phyloP scores from a whole-genome alignment of 2,797 vertebrate species.

The Hippoglossus hippoglossus region DNA sequence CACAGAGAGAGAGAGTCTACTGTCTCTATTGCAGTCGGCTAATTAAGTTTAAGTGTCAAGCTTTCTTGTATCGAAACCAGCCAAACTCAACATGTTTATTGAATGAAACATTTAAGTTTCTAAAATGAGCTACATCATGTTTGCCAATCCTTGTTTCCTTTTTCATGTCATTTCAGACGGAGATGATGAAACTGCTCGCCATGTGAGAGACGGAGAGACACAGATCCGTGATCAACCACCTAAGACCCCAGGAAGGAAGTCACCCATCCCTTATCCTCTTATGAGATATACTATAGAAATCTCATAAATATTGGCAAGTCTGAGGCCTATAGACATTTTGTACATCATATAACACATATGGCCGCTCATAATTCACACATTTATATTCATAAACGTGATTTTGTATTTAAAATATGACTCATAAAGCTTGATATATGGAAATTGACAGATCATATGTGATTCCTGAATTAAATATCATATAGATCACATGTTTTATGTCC shows the following conservation, averaged over 20 bases:
- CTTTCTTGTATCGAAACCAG: constrained; percentile 14
- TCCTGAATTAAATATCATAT: constrained; percentile 85
- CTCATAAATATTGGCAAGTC: constrained; percentile 80
- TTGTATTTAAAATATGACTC: constrained; percentile 87
- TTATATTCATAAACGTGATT: constrained; percentile 85
- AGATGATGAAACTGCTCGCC: constrained; percentile 45
- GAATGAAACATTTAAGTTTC: too few relatives aligned
- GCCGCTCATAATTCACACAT: constrained; percentile 80
- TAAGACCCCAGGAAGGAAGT: constrained; percentile 58
- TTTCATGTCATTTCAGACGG: constrained; percentile 30
- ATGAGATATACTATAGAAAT: constrained; percentile 69
- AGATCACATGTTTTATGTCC: constrained; percentile 83
- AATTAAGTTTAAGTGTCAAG: constrained; percentile 48
- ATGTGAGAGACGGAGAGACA: constrained; percentile 54
- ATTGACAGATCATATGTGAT: constrained; percentile 87
- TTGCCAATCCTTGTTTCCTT: constrained; percentile 26
- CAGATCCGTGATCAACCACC: constrained; percentile 64
- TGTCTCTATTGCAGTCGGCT: constrained; percentile 23
- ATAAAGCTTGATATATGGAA: constrained; percentile 86
- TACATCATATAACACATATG: constrained; percentile 75
- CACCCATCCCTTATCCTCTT: constrained; percentile 68
- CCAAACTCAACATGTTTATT: constrained; percentile 4
- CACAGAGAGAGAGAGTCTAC: too few relatives aligned
- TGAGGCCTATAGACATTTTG: constrained; percentile 78
- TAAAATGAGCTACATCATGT: too few relatives aligned